phyloP scores from a whole-genome alignment of 2,797 vertebrate species.

The Bradypodion pumilum region DNA sequence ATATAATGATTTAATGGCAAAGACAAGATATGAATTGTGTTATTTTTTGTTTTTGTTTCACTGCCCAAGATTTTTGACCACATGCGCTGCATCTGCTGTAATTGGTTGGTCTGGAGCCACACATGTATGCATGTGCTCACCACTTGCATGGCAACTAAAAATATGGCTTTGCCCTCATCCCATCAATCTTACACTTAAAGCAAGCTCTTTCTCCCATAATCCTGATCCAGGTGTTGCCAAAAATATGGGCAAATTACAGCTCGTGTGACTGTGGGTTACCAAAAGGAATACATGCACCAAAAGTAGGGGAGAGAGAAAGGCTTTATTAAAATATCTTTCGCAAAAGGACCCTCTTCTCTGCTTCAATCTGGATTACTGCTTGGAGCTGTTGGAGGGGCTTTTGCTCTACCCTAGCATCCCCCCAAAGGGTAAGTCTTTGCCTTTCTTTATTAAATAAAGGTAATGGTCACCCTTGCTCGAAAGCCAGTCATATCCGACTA shows the following conservation, averaged over 20 bases:
- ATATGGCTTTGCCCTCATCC: background rate
- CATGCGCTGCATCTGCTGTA: background rate
- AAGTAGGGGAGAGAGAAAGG: too few species aligned
- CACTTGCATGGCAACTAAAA: background rate
- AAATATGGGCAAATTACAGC: too few species aligned
- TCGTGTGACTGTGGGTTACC: too few species aligned
- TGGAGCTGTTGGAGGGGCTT: background rate
- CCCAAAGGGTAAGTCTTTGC: too few species aligned
- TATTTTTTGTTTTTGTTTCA: background rate
- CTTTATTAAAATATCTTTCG: too few species aligned
- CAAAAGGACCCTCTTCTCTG: too few species aligned
- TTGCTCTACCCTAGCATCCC: background rate
- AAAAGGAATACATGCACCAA: too few species aligned
- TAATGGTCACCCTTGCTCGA: too few species aligned
- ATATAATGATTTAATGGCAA: background rate
- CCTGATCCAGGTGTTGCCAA: too few species aligned
- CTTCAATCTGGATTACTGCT: background rate
- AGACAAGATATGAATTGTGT: background rate
- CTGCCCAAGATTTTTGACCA: background rate
- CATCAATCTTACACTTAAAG: background rate
- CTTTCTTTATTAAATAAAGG: too few species aligned
- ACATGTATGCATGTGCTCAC: background rate
- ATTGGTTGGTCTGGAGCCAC: background rate
- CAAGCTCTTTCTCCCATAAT: background rate
- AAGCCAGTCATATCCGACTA: too few species aligned